These are phyloP conservation scores for Miichthys miiuy DNA, from an alignment of 2,797 vertebrate species.

Conservation along the genomic window DNA sequence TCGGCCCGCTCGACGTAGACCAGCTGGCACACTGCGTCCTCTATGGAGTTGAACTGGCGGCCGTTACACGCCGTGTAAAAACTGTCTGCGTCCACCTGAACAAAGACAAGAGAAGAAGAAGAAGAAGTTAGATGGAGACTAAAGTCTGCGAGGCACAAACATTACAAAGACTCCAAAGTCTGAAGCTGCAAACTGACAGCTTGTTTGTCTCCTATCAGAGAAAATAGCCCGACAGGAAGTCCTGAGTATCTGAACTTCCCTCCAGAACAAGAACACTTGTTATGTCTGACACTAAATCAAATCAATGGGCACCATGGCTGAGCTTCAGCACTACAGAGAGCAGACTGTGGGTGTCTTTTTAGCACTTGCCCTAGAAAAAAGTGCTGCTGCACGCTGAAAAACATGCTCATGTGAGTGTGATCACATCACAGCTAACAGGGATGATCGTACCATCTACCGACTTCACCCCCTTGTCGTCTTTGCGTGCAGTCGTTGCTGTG, in stretches of 20 bases:
- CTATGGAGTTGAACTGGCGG: constrained; percentile 97
- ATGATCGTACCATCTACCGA: no score
- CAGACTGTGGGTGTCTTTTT: no score
- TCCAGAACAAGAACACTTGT: background rate
- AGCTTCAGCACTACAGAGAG: no score
- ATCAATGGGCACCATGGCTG: background rate
- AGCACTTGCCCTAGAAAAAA: no score
- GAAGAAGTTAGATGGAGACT: background rate
- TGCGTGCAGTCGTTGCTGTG: no score
- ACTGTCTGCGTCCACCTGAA: constrained; percentile 94
- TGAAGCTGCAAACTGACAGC: background rate
- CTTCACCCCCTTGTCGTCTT: no score
- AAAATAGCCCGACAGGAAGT: background rate
- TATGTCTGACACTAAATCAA: background rate
- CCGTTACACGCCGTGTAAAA: constrained; percentile 96
- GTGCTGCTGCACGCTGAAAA: no score
- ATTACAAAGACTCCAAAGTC: background rate
- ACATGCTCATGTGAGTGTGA: no score
- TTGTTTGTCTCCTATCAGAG: background rate
- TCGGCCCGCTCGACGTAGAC: constrained; percentile 97
- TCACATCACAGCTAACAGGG: no score
- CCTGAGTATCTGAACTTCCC: background rate
- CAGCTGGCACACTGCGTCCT: constrained; percentile 96
- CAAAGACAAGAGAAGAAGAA: background rate
- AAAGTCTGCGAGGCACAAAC: background rate